A percentile compares a stretch with the other conserved stretches of the same genome.
Conservation (phyloP, 2,113 vertebrate species). For the Anser cygnoides region DNA sequence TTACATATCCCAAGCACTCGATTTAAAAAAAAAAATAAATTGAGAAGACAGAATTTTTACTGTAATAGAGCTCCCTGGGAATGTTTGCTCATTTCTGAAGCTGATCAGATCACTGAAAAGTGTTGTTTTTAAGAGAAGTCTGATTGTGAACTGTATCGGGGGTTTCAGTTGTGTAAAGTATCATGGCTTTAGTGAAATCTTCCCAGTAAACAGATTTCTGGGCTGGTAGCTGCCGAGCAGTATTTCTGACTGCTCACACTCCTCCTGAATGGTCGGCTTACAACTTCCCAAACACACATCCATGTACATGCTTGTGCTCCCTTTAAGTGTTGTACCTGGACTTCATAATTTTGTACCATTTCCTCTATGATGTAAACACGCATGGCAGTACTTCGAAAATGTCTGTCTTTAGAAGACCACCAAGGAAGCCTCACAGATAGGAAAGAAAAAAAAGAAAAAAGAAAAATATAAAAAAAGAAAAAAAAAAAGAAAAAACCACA, state of each 20-base stretch:
- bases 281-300: background rate
- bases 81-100: background rate
- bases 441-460: conserved; percentile 36
- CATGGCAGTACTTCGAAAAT: background rate
- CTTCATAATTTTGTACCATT: background rate
- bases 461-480: conserved; percentile 55
- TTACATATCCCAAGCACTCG: background rate
- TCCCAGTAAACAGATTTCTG: background rate
- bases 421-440: conserved; percentile 5
- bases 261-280: background rate
- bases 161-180: background rate
- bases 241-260: background rate
- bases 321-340: background rate
- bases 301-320: background rate
- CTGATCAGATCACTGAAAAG: too few species aligned
- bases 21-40: background rate
- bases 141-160: background rate
- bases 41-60: background rate
- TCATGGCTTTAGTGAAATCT: background rate
- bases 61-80: background rate
- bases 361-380: background rate
- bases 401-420: background rate
- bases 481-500: background rate
- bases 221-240: background rate
- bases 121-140: background rate